A percentile compares a stretch with the other conserved stretches of the same genome.
phyloP scores from a whole-genome alignment of 1,140 invertebrate genomes.

The Camponotus vicinus region DNA sequence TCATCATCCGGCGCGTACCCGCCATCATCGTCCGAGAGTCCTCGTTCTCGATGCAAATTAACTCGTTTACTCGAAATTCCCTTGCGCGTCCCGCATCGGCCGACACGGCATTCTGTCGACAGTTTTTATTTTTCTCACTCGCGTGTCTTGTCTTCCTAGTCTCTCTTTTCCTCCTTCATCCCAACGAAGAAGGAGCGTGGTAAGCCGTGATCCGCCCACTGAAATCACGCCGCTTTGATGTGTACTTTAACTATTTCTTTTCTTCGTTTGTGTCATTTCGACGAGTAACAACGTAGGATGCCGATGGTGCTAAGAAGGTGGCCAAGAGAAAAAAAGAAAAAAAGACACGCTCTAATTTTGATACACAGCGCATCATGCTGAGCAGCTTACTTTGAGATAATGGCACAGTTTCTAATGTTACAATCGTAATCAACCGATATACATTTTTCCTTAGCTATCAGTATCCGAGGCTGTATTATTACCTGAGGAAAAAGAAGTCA shows the following conservation, averaged over 20 bases:
- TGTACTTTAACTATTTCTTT: conserved; percentile 42
- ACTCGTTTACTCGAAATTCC: conserved; percentile 73
- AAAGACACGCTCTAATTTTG: conserved; percentile 23
- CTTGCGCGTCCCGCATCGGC: conserved; percentile 35
- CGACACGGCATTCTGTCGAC: conserved; percentile 10
- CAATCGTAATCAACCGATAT: conserved; percentile 63
- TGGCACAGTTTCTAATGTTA: conserved; percentile 55
- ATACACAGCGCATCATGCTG: neutral
- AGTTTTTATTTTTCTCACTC: conserved; percentile 66
- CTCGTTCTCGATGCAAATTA: conserved; percentile 75
- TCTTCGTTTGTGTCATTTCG: neutral
- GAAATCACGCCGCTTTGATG: conserved; percentile 37
- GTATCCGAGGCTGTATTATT: neutral
- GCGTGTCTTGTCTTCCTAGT: conserved; percentile 55
- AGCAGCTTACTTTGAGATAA: conserved; percentile 53
- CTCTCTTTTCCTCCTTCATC: conserved; percentile 50
- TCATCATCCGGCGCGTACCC: conserved; percentile 52
- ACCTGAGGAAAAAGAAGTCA: neutral
- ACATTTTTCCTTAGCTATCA: conserved; percentile 63
- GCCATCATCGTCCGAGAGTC: conserved; percentile 64
- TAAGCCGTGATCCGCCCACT: conserved; percentile 35
- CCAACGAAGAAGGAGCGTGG: conserved; percentile 1
- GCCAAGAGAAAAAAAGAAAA: neutral
- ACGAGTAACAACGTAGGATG: neutral
- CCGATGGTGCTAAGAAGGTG: neutral